phyloP scores from a whole-genome alignment of 2,113 vertebrate species.

The Psammodynastes pulverulentus region DNA sequence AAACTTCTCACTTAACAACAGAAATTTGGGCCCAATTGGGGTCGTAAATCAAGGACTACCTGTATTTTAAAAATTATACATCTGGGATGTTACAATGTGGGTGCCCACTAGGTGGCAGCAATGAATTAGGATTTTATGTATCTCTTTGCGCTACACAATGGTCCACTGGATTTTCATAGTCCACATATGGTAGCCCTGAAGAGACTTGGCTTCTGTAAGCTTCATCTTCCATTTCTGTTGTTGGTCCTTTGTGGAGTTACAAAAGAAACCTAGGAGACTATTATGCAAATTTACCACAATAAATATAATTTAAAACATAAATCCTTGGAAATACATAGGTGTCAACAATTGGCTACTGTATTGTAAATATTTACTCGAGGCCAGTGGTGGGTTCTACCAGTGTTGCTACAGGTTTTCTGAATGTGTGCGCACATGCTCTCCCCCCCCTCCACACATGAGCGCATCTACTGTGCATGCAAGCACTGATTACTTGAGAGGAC shows the following conservation, averaged over 20 bases:
- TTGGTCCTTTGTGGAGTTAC: not conserved
- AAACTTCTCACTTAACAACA: not conserved
- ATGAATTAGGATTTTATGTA: not conserved
- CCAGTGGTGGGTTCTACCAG: too few relatives aligned
- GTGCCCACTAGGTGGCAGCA: not conserved
- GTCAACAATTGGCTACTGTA: not conserved
- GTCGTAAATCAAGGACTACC: not conserved
- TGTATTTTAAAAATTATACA: not conserved
- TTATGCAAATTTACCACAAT: not conserved
- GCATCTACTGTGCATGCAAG: too few relatives aligned
- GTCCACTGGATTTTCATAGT: not conserved
- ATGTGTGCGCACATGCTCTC: too few relatives aligned
- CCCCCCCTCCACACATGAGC: too few relatives aligned
- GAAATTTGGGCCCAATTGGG: not conserved
- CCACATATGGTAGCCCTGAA: not conserved
- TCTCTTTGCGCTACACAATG: not conserved
- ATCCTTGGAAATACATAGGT: not conserved
- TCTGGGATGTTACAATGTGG: not conserved
- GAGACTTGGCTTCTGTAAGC: not conserved
- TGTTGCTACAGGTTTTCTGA: too few relatives aligned
- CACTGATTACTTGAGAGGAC: too few relatives aligned
- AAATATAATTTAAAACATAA: not conserved
- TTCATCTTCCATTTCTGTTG: not conserved
- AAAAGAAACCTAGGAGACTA: too few relatives aligned
- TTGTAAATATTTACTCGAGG: not conserved